Percentiles rank a stretch among this genome's conserved stretches.
These are phyloP conservation scores for Hipposideros armiger DNA, from an alignment of 2,113 vertebrate species.

Conservation along the genomic window DNA sequence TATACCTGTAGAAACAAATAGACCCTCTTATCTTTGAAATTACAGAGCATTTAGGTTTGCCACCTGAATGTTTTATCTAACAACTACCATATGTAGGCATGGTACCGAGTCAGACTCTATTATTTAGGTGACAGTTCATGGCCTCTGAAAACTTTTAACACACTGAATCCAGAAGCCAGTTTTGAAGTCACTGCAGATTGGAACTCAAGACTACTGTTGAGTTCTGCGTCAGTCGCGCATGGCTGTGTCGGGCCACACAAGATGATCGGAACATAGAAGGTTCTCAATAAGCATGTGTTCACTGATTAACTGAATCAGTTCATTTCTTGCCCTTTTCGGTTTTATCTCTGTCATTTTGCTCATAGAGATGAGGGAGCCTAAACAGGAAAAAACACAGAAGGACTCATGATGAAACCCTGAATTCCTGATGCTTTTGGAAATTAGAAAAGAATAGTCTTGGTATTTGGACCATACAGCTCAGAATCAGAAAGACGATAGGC, in stretches of 20 bases:
- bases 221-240: background rate
- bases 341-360: background rate
- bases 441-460: background rate
- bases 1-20: slow-evolving; percentile 1
- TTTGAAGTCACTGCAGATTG: background rate
- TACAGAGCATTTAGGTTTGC: slow-evolving; percentile 29
- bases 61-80: background rate
- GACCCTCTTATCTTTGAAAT: slow-evolving; percentile 42
- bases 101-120: background rate
- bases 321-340: background rate
- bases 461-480: background rate
- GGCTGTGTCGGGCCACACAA: background rate
- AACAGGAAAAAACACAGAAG: background rate
- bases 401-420: background rate
- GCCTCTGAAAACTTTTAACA: background rate
- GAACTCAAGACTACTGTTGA: background rate
- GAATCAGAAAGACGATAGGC: background rate
- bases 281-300: background rate
- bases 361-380: background rate
- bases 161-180: background rate
- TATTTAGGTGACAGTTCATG: background rate
- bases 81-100: background rate
- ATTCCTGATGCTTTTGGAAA: background rate
- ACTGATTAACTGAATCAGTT: background rate
- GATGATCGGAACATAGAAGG: background rate